phyloP scores from a whole-genome alignment of 2,888 invertebrate genomes.

The Augiades crinisus region DNA sequence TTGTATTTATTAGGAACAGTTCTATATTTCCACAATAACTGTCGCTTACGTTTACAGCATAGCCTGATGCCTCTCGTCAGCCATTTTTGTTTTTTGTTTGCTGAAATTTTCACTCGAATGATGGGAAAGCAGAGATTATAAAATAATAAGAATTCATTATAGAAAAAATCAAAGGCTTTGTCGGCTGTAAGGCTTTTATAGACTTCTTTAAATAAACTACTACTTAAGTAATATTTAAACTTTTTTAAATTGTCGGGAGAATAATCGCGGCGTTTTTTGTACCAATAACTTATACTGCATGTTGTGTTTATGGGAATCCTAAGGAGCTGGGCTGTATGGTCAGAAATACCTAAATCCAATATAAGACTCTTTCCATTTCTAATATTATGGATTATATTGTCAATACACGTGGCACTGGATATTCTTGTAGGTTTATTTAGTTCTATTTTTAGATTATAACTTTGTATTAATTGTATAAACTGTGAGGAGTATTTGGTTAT shows the following conservation, averaged over 20 bases:
- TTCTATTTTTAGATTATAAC: conserved; percentile 10
- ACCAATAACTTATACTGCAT: too few species aligned
- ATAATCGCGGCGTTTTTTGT: neutral
- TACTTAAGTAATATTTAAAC: neutral
- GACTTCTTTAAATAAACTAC: neutral
- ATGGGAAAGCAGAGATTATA: conserved; percentile 8
- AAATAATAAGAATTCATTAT: neutral
- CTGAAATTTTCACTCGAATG: neutral
- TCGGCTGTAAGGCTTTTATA: conserved; percentile 1
- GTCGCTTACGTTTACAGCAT: neutral
- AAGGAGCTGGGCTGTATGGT: conserved; percentile 9
- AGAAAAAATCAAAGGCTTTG: neutral
- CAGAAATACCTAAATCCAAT: conserved; percentile 9
- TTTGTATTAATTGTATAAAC: neutral
- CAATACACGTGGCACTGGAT: conserved; percentile 15
- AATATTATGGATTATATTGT: conserved; percentile 15
- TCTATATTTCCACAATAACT: conserved; percentile 12
- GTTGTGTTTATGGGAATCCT: neutral
- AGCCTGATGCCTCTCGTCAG: neutral
- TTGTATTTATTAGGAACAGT: neutral
- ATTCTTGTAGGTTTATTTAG: conserved; percentile 12
- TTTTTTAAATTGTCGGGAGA: neutral
- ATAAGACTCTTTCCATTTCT: neutral
- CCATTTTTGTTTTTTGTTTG: conserved; percentile 1
- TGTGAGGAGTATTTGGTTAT: neutral